Conservation (phyloP, 1,140 invertebrate species). For the Dreissena rostriformis region DNA sequence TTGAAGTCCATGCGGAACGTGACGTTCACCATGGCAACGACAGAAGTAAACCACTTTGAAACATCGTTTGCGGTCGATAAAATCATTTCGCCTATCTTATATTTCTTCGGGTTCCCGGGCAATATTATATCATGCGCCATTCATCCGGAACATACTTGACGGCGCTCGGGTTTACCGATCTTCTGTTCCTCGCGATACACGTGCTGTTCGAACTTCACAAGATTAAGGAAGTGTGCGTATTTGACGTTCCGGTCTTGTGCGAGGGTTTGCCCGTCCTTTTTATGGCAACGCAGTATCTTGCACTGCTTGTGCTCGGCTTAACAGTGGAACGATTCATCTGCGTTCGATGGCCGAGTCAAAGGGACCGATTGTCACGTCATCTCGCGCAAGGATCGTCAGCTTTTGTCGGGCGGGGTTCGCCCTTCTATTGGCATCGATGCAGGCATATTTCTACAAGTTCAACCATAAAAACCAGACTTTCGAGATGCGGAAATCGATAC, state of each 20-base stretch:
- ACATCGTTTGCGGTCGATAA: slow-evolving; percentile 62
- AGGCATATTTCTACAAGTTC: slow-evolving; percentile 76
- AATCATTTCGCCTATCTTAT: slow-evolving; percentile 69
- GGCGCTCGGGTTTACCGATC: slow-evolving; percentile 73
- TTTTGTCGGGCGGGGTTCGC: slow-evolving; percentile 54
- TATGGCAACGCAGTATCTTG: slow-evolving; percentile 71
- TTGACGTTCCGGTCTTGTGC: slow-evolving; percentile 66
- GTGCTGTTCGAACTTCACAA: slow-evolving; percentile 75
- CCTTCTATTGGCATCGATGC: slow-evolving; percentile 64
- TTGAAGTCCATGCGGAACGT: slow-evolving; percentile 33
- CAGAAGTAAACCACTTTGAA: slow-evolving; percentile 15
- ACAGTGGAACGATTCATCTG: slow-evolving; percentile 94
- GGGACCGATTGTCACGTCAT: slow-evolving; percentile 89
- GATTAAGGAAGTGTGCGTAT: slow-evolving; percentile 69
- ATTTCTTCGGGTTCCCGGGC: slow-evolving; percentile 74
- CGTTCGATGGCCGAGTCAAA: slow-evolving; percentile 94
- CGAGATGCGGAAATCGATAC: slow-evolving; percentile 56
- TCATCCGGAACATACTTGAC: slow-evolving; percentile 78
- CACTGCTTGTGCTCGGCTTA: slow-evolving; percentile 85
- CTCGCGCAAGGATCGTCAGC: slow-evolving; percentile 87
- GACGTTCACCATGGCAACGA: not conserved
- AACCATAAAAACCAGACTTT: slow-evolving; percentile 57
- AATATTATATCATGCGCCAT: slow-evolving; percentile 76
- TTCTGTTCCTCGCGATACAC: slow-evolving; percentile 72
- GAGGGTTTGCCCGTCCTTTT: slow-evolving; percentile 68